Percentiles rank a stretch among this genome's conserved stretches.
Evolutionary conservation across 2,113 vertebrate genomes (phyloP).

Genomic region (Anolis sagrei): DNA sequence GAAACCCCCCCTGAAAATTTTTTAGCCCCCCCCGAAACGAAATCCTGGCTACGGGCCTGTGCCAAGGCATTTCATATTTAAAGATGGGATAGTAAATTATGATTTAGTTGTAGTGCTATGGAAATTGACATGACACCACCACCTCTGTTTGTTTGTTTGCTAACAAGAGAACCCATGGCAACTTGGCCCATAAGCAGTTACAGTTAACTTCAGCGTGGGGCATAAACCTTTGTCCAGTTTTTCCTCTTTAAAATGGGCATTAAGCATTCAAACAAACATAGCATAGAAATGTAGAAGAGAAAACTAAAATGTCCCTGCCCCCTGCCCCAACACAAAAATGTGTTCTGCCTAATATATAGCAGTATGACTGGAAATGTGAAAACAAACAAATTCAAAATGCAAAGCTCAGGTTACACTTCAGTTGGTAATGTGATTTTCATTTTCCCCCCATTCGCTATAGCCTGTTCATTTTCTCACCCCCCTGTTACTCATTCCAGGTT

Average conservation of each 20-base stretch:
- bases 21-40: too few species aligned
- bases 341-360: conserved; percentile 47
- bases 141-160: conserved; percentile 30
- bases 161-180: conserved; percentile 47
- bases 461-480: conserved; percentile 66
- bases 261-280: conserved; percentile 10
- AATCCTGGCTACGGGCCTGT: too few species aligned
- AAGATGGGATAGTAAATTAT: conserved; percentile 48
- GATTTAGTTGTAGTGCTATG: conserved; percentile 9
- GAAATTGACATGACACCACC: too few species aligned
- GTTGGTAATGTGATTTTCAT: conserved; percentile 65
- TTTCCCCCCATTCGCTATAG: conserved; percentile 45
- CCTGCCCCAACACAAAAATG: conserved; percentile 28
- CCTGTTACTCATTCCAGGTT: conserved; percentile 64
- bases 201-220: conserved; percentile 50
- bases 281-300: conserved; percentile 44
- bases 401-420: conserved; percentile 60
- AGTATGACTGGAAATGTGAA: conserved; percentile 56
- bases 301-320: conserved; percentile 58
- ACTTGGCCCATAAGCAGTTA: conserved; percentile 56
- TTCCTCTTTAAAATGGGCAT: conserved; percentile 36
- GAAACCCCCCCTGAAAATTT: too few species aligned
- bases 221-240: conserved; percentile 40
- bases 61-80: conserved; percentile 51
- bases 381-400: conserved; percentile 65